These are phyloP conservation scores for Melipona bicolor DNA, from an alignment of 2,888 invertebrate genomes.

Conservation along the genomic window DNA sequence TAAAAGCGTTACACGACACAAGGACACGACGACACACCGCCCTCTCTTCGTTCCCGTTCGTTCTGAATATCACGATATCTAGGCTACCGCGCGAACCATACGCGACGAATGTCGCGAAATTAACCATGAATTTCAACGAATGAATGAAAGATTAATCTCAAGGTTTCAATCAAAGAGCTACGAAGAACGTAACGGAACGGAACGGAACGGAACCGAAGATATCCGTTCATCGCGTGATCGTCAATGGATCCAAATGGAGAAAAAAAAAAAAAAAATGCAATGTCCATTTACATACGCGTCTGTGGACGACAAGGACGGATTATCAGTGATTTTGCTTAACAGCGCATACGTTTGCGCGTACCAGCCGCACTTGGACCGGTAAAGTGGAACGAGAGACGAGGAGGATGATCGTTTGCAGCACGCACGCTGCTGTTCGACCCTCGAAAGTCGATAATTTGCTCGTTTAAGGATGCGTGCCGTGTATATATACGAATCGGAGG, in stretches of 20 bases:
- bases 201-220: neutral
- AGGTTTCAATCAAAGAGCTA: neutral
- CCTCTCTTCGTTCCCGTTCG: neutral
- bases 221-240: neutral
- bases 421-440: slow-evolving; percentile 26
- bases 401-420: slow-evolving; percentile 22
- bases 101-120: neutral
- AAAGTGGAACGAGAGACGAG: slow-evolving; percentile 42
- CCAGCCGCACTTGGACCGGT: slow-evolving; percentile 1
- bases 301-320: slow-evolving; percentile 13
- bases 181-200: neutral
- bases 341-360: neutral
- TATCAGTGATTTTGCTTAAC: slow-evolving; percentile 29
- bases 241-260: neutral
- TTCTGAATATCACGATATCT: neutral
- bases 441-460: slow-evolving; percentile 46
- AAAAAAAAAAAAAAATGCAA: neutral
- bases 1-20: slow-evolving; percentile 4
- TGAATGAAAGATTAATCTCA: neutral
- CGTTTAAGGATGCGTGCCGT: slow-evolving; percentile 16
- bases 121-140: neutral
- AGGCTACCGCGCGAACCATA: neutral
- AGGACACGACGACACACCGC: neutral
- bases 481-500: neutral
- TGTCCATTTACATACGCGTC: slow-evolving; percentile 25